A percentile compares a stretch with the other conserved stretches of the same genome.
These are phyloP conservation scores for Drosophila grimshawi DNA, from an alignment of 1,140 invertebrate genomes.

Conservation along the genomic window DNA sequence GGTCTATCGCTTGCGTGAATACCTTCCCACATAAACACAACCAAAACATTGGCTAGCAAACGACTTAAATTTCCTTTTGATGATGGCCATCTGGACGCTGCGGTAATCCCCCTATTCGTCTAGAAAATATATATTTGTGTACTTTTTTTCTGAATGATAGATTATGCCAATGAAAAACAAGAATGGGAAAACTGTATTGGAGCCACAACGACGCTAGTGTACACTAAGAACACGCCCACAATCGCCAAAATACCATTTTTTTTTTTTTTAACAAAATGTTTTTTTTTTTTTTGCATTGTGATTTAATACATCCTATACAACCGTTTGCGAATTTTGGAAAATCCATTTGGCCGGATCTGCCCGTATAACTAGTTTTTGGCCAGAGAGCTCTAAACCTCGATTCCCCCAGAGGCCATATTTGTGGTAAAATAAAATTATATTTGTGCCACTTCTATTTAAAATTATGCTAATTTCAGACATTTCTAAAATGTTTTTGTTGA, in stretches of 20 bases:
- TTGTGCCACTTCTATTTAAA: constrained; percentile 12
- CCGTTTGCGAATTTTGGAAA: constrained; percentile 17
- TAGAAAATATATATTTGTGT: constrained; percentile 17
- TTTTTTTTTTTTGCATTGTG: neutral
- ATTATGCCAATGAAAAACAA: constrained; percentile 15
- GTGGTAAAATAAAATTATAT: neutral
- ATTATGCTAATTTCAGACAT: constrained; percentile 15
- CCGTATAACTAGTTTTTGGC: constrained; percentile 28
- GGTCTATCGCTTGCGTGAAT: constrained; percentile 61
- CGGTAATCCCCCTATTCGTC: constrained; percentile 53
- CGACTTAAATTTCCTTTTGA: constrained; percentile 69
- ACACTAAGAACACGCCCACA: constrained; percentile 8
- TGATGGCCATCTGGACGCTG: constrained; percentile 56
- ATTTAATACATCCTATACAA: neutral
- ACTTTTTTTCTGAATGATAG: neutral
- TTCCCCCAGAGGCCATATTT: constrained; percentile 3
- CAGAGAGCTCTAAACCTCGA: neutral
- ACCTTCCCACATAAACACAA: constrained; percentile 72
- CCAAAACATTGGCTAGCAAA: constrained; percentile 62
- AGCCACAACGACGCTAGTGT: constrained; percentile 6
- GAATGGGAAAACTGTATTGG: neutral
- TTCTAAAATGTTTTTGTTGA: neutral
- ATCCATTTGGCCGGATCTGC: constrained; percentile 1
- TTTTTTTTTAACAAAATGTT: constrained; percentile 4
- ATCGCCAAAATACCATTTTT: neutral